Base-by-base conservation (phyloP, 1,140 invertebrate species). In the Lysiphlebus fabarum region DNA sequence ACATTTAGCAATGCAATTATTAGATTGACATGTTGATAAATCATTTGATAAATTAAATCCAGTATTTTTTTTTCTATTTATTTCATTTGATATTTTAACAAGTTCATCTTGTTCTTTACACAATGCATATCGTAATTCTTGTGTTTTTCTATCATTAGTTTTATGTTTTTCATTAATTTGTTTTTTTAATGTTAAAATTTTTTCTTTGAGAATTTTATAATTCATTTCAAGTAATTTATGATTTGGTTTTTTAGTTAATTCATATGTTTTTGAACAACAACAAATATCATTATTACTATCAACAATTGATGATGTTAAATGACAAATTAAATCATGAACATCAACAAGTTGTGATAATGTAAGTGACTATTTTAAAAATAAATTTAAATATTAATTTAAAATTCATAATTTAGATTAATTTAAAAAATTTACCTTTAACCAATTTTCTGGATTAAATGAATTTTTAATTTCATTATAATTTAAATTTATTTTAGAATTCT, bases 311-410 rank as follows among this genome's bases (percentile, higher is more conserved):
- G 68, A 72, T 50, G 74, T 75, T 42, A 70, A 43, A 1, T 59
- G 7, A 53, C 76, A 75, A 37, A 78, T 70, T 44, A 64, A 64
- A 40, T 76, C 74, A 48, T 76, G 71, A 37, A 78, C 53, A 9
- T 78, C 72, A 4, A 70, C 76, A 36, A 78, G 53, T 55, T 74
- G 67, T 0, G 67, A 69, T 36, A 76, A 36, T 7, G 68, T 71
- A 47, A 76, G 53, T 10, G 73, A 70, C 74, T 76, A 53, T 10
- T 60, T 53, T 12, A 26, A 41, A 47, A 59, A 53, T 6, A 12
- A 56, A 36, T 3, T 38, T 38, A 48, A 34, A 33, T 44, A 40
- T 3, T 3, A 40, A 40, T 3, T 11, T 40, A 40, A n/a, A n/a
- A n/a, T n/a, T 40, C 0, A 40, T 40, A 40, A 40, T 8, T 40